Evolutionary conservation across 2,797 vertebrate genomes (phyloP).

Genomic region (Lycodopsis pacificus): DNA sequence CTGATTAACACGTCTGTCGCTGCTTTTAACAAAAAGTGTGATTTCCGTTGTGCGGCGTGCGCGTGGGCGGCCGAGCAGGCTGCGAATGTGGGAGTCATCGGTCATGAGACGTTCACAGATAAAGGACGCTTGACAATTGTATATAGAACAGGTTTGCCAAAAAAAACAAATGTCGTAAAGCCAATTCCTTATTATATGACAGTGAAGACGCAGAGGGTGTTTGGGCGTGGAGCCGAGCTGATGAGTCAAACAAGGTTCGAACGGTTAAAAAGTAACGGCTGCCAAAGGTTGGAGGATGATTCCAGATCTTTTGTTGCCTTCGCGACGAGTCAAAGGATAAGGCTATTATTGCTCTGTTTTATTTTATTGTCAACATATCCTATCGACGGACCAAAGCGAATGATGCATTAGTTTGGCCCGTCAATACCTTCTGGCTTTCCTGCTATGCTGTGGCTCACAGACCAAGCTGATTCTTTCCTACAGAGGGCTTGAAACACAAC

Average conservation of each 20-base stretch:
- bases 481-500: neutral
- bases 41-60: neutral
- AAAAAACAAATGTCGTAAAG: slow-evolving; percentile 28
- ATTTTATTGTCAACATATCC: neutral
- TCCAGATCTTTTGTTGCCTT: neutral
- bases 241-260: neutral
- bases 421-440: neutral
- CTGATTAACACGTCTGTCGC: neutral
- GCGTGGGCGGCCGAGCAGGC: slow-evolving; percentile 16
- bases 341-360: neutral
- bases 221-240: neutral
- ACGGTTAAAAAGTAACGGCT: neutral
- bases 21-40: slow-evolving; percentile 4
- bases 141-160: slow-evolving; percentile 17
- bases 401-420: too few relatives aligned
- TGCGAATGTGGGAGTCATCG: slow-evolving; percentile 24
- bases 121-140: slow-evolving; percentile 1
- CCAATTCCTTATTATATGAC: neutral
- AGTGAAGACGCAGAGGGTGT: neutral
- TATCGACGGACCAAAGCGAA: too few relatives aligned
- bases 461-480: neutral
- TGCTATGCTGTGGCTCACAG: neutral
- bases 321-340: neutral
- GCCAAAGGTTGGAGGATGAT: neutral
- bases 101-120: slow-evolving; percentile 15